phyloP scores from a whole-genome alignment of 2,797 vertebrate genomes.

The Parotocinclus haroldoi region DNA sequence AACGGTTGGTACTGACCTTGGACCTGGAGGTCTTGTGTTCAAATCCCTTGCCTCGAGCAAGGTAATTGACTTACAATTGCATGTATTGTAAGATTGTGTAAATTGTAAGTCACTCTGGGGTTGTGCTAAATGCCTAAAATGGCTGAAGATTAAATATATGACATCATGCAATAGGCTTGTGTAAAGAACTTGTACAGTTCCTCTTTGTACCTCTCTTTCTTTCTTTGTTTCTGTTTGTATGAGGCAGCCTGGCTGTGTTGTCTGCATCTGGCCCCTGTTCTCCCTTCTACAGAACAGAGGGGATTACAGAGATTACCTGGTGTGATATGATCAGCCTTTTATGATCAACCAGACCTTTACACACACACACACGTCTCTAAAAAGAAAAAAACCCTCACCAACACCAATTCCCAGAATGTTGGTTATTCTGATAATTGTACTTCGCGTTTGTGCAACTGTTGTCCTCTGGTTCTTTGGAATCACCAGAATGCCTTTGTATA shows the following conservation, averaged over 20 bases:
- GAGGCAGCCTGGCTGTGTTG: slow-evolving; percentile 1
- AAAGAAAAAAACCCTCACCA: not conserved
- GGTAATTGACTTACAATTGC: too few species aligned
- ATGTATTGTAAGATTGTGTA: too few species aligned
- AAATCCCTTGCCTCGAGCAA: too few species aligned
- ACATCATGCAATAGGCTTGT: too few species aligned
- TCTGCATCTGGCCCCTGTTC: slow-evolving; percentile 14
- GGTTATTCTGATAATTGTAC: not conserved
- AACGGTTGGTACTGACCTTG: too few species aligned
- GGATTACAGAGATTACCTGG: slow-evolving; percentile 45
- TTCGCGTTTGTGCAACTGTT: not conserved
- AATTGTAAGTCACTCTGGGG: too few species aligned
- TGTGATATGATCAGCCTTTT: slow-evolving; percentile 37
- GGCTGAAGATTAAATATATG: too few species aligned
- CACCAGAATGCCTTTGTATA: not conserved
- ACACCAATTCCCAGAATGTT: not conserved
- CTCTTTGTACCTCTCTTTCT: too few species aligned
- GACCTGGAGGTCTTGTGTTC: too few species aligned
- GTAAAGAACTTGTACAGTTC: too few species aligned
- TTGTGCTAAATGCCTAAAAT: too few species aligned
- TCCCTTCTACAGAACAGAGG: slow-evolving; percentile 38
- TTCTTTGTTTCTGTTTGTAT: slow-evolving; percentile 16
- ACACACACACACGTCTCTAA: slow-evolving; percentile 28
- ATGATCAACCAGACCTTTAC: slow-evolving; percentile 35
- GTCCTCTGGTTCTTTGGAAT: slow-evolving; percentile 1